Evolutionary conservation across 2,888 invertebrate species (phyloP).

Genomic region (Globia sparganii): DNA sequence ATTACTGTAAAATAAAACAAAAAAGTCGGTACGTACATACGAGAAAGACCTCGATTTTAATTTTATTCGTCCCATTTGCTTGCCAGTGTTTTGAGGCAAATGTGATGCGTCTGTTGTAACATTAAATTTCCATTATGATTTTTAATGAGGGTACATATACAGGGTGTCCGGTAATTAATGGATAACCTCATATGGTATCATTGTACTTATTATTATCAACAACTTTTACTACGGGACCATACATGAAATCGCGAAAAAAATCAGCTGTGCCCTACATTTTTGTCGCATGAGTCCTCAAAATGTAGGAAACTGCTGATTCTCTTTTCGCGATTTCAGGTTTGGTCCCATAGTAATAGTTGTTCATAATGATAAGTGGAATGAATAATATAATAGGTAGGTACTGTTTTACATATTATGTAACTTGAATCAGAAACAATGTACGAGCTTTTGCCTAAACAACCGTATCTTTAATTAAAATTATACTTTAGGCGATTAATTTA

Average conservation of each 20-base stretch:
- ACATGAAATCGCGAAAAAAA: no score
- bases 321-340: no score
- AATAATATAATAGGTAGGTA: no score
- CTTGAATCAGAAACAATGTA: neutral
- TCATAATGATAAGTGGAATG: no score
- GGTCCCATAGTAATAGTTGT: no score
- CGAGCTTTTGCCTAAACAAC: neutral
- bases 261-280: no score
- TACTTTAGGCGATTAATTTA: slow-evolving; percentile 33
- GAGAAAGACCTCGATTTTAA: slow-evolving; percentile 41
- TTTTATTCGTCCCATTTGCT: slow-evolving; percentile 49
- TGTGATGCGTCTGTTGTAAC: slow-evolving; percentile 3
- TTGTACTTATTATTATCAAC: no score
- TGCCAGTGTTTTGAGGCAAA: slow-evolving; percentile 20
- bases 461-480: slow-evolving; percentile 26
- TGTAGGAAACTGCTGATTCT: no score
- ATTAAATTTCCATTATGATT: slow-evolving; percentile 35
- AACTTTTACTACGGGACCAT: no score
- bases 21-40: slow-evolving; percentile 33
- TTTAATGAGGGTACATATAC: neutral
- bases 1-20: slow-evolving; percentile 55
- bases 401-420: neutral
- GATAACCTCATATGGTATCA: no score
- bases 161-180: no score
- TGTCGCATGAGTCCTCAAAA: no score